These are phyloP conservation scores for Mellilla xanthometata DNA, from an alignment of 2,888 invertebrate species.

Conservation along the genomic window DNA sequence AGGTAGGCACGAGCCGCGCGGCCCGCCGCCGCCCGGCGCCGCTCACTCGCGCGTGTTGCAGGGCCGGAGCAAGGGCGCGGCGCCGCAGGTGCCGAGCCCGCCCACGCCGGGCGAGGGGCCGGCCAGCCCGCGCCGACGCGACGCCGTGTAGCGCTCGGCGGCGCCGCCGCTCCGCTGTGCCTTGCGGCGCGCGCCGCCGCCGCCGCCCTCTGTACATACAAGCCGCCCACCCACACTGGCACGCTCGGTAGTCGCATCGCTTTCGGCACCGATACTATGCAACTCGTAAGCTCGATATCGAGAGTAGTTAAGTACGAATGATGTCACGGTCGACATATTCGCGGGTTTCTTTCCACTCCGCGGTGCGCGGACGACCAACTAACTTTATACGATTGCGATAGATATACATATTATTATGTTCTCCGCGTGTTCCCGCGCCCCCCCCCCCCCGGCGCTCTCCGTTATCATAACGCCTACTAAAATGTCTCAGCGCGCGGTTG, in stretches of 20 bases:
- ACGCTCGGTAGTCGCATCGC: constrained; percentile 27
- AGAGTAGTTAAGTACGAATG: constrained; percentile 27
- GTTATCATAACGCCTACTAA: too few relatives aligned
- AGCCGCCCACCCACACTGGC: constrained; percentile 44
- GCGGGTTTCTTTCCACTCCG: constrained; percentile 30
- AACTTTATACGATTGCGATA: constrained; percentile 42
- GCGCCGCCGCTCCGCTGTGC: constrained; percentile 58
- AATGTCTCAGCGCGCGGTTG: too few relatives aligned
- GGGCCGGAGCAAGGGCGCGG: constrained; percentile 69
- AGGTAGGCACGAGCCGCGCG: too few relatives aligned
- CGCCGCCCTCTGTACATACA: constrained; percentile 22
- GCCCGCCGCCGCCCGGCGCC: too few relatives aligned
- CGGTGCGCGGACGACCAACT: constrained; percentile 49
- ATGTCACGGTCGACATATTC: constrained; percentile 38
- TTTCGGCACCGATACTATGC: constrained; percentile 23
- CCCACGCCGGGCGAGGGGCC: constrained; percentile 43
- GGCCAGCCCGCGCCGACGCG: constrained; percentile 32
- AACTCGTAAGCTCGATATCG: constrained; percentile 43
- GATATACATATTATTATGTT: constrained; percentile 13
- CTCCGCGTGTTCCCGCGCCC: background rate
- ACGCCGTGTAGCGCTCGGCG: constrained; percentile 53
- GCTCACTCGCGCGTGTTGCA: constrained; percentile 37
- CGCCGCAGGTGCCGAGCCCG: constrained; percentile 63
- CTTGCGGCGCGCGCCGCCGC: constrained; percentile 35
- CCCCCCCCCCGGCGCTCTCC: background rate